These are phyloP conservation scores for Spongilla lacustris DNA, from an alignment of 37 sponge, comb jelly and placozoan species.

Conservation along the genomic window DNA sequence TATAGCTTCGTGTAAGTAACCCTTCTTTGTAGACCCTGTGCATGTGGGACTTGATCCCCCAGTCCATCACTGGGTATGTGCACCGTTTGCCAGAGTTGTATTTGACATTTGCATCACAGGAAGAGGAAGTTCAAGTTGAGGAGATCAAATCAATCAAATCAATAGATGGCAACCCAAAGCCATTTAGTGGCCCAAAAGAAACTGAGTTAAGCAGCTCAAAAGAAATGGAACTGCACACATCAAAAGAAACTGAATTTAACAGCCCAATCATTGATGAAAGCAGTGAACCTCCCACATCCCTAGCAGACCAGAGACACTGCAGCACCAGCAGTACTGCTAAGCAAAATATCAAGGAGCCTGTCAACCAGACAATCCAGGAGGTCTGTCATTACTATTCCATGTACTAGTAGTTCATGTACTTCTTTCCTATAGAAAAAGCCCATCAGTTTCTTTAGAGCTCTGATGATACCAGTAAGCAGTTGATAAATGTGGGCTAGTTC, in stretches of 20 bases:
- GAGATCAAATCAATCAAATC: neutral
- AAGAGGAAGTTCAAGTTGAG: neutral
- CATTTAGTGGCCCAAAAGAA: neutral
- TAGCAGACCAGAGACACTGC: neutral
- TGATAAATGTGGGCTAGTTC: too few species aligned
- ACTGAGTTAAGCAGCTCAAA: neutral
- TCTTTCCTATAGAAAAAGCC: slow-evolving; percentile 17
- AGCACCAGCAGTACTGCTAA: neutral
- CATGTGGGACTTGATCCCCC: slow-evolving; percentile 66
- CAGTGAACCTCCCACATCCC: neutral
- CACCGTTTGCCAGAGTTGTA: neutral
- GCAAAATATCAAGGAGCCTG: neutral
- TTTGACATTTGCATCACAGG: neutral
- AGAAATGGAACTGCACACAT: neutral
- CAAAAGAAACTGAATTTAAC: neutral
- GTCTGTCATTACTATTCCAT: too few species aligned
- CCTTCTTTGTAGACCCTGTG: slow-evolving; percentile 32
- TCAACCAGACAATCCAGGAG: neutral
- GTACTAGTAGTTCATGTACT: too few species aligned
- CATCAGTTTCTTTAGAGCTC: slow-evolving; percentile 63
- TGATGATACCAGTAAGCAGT: slow-evolving; percentile 78
- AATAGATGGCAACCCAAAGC: neutral
- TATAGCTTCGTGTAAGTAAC: too few species aligned
- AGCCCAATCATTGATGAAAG: too few species aligned
- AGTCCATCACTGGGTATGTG: slow-evolving; percentile 34